These are phyloP conservation scores for Lochmaea crataegi DNA, from an alignment of 2,888 invertebrate genomes.

Conservation along the genomic window DNA sequence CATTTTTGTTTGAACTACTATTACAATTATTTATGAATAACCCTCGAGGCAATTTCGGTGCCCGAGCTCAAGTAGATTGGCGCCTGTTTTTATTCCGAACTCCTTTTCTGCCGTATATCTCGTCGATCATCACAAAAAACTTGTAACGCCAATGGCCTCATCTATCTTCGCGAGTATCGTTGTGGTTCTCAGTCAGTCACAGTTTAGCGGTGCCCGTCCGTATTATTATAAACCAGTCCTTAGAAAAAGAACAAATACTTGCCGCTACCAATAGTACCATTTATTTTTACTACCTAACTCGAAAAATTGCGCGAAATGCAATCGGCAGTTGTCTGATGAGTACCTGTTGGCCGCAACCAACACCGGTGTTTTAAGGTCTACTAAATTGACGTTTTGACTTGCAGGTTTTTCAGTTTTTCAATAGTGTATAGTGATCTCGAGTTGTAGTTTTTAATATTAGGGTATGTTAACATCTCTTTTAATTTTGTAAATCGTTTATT, in stretches of 20 bases:
- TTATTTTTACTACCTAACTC: conserved; percentile 26
- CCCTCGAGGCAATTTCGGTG: not conserved
- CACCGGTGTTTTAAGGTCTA: not conserved
- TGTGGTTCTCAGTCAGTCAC: conserved; percentile 15
- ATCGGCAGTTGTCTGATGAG: conserved; percentile 9
- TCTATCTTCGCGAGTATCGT: conserved; percentile 8
- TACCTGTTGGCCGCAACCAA: conserved; percentile 2
- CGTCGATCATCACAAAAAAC: conserved; percentile 1
- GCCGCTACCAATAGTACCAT: conserved; percentile 29
- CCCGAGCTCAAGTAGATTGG: not conserved
- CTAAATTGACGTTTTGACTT: not conserved
- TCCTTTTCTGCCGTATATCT: not conserved
- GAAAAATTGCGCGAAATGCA: conserved; percentile 28
- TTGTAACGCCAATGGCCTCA: conserved; percentile 15
- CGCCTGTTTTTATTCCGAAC: not conserved
- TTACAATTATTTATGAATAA: too few species aligned
- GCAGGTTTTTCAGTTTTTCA: not conserved
- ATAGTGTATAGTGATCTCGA: not conserved
- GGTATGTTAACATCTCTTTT: too few species aligned
- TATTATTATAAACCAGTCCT: conserved; percentile 16
- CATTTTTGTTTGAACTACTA: too few species aligned
- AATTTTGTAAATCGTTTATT: too few species aligned
- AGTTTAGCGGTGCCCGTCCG: conserved; percentile 15
- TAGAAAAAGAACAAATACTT: conserved; percentile 26
- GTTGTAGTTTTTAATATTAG: not conserved